Base-by-base conservation (phyloP, 2,888 invertebrate species). In the Pasiphila rectangulata region DNA sequence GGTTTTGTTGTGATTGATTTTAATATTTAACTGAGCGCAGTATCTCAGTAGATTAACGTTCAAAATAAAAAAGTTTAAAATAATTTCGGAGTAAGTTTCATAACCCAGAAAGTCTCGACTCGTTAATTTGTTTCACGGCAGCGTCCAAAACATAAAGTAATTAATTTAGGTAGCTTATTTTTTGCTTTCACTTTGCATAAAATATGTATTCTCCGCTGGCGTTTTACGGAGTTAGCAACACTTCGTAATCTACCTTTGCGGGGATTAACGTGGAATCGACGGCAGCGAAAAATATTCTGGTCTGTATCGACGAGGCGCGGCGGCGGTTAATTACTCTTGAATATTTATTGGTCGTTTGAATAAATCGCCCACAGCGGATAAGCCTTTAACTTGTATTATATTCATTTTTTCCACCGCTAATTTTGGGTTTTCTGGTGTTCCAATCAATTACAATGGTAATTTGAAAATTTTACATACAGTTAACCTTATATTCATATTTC, bases 271-370 rank as follows among this genome's bases (percentile, higher is more conserved):
- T 66, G 63, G 75, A 79, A 79, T 78, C 77, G 75, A 73, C 76
- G 72, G 75, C 70, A 67, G 75, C 72, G 71, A 82, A 80, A 83
- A 82, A 83, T 81, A 80, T 80, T 73, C 80, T 49, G 57, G 41
- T 50, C 46, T 46, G 46, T 56, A 80, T 81, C 76, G 83, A 73
- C 69, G 75, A 65, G 64, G 71, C 68, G 72, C 71, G 69, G 70
- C 64, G 78, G 69, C 66, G 79, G 82, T 81, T 85, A 84, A 85
- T 85, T 85, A 84, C 84, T 85, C 73, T 76, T 86, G 86, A 84
- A 86, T 86, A 86, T 86, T 85, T 85, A 86, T 85, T 83, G 83
- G 83, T 84, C 84, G 82, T 85, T 85, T 83, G 84, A 84, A 84
- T 84, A 85, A 83, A 83, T 82, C 81, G 82, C 79, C 64, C 61